Conservation (phyloP, 2,797 vertebrate species). For the Micromesistius poutassou region DNA sequence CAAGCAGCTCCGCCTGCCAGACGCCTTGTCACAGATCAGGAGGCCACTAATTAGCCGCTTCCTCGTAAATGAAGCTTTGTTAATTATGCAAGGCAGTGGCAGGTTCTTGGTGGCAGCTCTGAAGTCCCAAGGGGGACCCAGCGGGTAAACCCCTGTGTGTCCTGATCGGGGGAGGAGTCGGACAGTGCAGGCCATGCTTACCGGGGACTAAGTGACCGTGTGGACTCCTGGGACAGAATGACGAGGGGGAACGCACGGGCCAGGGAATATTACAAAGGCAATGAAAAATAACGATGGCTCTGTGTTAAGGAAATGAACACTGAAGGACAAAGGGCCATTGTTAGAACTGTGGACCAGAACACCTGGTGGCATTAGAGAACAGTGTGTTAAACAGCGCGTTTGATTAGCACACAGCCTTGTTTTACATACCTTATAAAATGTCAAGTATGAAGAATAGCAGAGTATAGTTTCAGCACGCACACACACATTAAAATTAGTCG, state of each 20-base stretch:
- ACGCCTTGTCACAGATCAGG: slow-evolving; percentile 22
- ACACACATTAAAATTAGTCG: not conserved
- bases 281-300: not conserved
- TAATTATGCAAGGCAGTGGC: slow-evolving; percentile 27
- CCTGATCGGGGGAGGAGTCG: slow-evolving; percentile 11
- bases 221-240: not conserved
- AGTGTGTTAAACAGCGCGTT: not conserved
- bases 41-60: slow-evolving; percentile 29
- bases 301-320: not conserved
- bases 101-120: slow-evolving; percentile 20
- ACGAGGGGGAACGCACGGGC: not conserved
- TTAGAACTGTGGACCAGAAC: not conserved
- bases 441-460: not conserved
- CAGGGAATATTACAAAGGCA: not conserved
- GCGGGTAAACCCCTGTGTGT: slow-evolving; percentile 2
- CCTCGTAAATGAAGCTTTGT: slow-evolving; percentile 25
- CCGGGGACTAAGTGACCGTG: not conserved
- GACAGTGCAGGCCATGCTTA: not conserved
- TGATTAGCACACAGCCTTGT: not conserved
- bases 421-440: not conserved
- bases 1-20: slow-evolving; percentile 30
- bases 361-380: not conserved
- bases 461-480: not conserved
- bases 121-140: not conserved
- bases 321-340: not conserved